Evolutionary conservation across 1,140 invertebrate species (phyloP), one percentile per base, ranked within the genome.

Genomic region (Aleiodes sp.): DNA sequence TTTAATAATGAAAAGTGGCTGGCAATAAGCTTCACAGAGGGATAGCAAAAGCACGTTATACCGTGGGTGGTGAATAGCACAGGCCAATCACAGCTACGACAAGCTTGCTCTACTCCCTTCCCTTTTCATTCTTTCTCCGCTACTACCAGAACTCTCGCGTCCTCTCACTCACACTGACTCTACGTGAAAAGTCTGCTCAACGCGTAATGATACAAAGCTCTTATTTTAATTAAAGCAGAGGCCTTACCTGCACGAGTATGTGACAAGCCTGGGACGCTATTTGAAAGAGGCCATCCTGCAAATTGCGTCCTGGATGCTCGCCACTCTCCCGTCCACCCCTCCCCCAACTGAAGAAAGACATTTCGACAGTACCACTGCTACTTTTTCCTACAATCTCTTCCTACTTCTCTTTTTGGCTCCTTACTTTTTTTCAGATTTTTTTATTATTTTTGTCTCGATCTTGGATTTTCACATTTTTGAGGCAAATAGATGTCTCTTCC

Each of bases 201-300:
- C 4, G 28, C 21, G 19, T 63, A 69, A 69, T 52, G 43, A 63
- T 43, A 63, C 26, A 14, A 63, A 69, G 67, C 67, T 69, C 41
- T 69, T 69, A 69, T 70, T 68, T 56, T 63, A 67, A 67, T 62
- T 33, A 65, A 63, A 65, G 59, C n/a, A 41, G 37, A 60, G 56
- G 33, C 43, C 7, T 74, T 67, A 83, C 80, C 87, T 92, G 91
- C 21, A 92, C 90, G 33, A 92, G 84, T 71, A 92, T 90, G 76
- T 90, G 91, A 72, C 91, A 92, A 65, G 91, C 91, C 78, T 92
- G 91, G 0, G 90, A 91, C 1, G 90, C 91, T 60, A 92, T 92
- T 85, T 92, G 91, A 79, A 91, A 91, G 2, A 92, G 82, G 4
- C 91, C 91, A 73, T 91, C 90, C 74, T 92, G 90, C 41, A 92